Conservation (phyloP, 2,797 vertebrate genomes). For the Schizopygopsis malacanthus region DNA sequence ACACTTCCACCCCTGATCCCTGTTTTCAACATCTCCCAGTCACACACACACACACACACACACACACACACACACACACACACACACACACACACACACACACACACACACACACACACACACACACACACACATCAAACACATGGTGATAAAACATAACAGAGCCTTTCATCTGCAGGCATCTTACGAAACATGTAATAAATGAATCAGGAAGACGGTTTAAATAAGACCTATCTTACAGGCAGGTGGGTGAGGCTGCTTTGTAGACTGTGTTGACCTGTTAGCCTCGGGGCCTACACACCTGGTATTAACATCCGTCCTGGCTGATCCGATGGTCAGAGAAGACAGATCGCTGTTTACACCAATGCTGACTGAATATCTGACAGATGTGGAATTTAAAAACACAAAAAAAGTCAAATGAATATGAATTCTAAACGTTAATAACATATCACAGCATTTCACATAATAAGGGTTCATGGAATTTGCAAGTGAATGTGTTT, state of each 20-base stretch:
- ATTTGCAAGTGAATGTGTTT: slow-evolving; percentile 10
- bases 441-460: background rate
- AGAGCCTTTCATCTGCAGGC: slow-evolving; percentile 30
- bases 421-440: background rate
- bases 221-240: slow-evolving; percentile 32
- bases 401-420: background rate
- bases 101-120: too few species aligned
- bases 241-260: background rate
- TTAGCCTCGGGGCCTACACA: slow-evolving; percentile 30
- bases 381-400: background rate
- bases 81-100: too few species aligned
- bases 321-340: slow-evolving; percentile 6
- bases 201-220: slow-evolving; percentile 49
- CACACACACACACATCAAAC: slow-evolving; percentile 4
- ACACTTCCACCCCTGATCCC: background rate
- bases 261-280: slow-evolving; percentile 30
- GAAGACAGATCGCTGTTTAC: background rate
- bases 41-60: background rate
- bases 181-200: slow-evolving; percentile 29
- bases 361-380: background rate
- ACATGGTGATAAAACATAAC: slow-evolving; percentile 24
- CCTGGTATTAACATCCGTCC: slow-evolving; percentile 15
- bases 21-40: slow-evolving; percentile 28
- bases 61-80: background rate
- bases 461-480: background rate